Evolutionary conservation across 2,888 invertebrate species (phyloP).

Genomic region (Alentia gelatinosa): DNA sequence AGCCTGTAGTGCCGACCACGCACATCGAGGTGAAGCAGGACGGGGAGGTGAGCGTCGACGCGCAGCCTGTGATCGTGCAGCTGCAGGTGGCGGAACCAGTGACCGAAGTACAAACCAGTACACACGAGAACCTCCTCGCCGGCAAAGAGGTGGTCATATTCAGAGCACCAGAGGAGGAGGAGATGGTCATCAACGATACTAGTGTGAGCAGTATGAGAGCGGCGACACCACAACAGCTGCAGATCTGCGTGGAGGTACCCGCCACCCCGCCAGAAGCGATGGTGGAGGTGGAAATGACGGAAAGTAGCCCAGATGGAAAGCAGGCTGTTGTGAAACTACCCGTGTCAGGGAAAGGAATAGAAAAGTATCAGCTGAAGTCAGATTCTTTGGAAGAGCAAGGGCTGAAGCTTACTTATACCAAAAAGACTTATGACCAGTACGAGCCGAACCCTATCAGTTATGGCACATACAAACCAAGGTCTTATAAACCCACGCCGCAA

Average conservation of each 20-base stretch:
- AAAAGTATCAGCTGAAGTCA: slow-evolving; percentile 66
- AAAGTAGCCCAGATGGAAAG: not conserved
- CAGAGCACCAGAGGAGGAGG: not conserved
- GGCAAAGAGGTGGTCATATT: not conserved
- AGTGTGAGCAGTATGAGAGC: slow-evolving; percentile 25
- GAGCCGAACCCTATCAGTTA: slow-evolving; percentile 58
- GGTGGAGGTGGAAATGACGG: not conserved
- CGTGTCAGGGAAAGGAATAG: slow-evolving; percentile 50
- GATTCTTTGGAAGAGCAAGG: slow-evolving; percentile 65
- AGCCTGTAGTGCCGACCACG: not conserved
- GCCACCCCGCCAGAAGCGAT: not conserved
- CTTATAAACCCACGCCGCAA: not conserved
- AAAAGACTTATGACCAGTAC: slow-evolving; percentile 62
- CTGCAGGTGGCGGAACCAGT: not conserved
- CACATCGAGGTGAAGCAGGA: not conserved
- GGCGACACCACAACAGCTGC: not conserved
- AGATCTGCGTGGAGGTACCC: slow-evolving; percentile 35
- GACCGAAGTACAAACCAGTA: not conserved
- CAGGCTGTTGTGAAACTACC: not conserved
- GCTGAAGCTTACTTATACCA: slow-evolving; percentile 65
- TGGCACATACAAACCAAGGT: slow-evolving; percentile 41
- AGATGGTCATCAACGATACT: not conserved
- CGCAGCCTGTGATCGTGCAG: not conserved
- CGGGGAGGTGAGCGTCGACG: not conserved
- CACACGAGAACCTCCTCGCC: not conserved